phyloP scores from a whole-genome alignment of 2,888 invertebrate species.

The Toxonevra muliebris region DNA sequence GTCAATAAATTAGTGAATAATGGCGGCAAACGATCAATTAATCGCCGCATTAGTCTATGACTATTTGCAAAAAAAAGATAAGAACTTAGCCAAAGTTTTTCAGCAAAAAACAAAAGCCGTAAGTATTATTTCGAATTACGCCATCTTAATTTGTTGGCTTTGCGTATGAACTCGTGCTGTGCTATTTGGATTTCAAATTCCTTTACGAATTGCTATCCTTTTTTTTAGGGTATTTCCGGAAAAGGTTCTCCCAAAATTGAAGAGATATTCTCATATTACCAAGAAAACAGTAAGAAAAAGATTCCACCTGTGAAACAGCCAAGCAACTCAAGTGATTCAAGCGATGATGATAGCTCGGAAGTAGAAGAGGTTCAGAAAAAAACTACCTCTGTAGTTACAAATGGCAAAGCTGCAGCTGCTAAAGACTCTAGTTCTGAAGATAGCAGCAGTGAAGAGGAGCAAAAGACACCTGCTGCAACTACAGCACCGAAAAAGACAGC shows the following conservation, averaged over 20 bases:
- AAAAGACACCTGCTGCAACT: constrained; percentile 32
- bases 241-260: constrained; percentile 74
- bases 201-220: constrained; percentile 45
- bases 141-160: no score
- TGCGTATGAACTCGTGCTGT: no score
- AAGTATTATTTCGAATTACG: constrained; percentile 63
- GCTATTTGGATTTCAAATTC: constrained; percentile 14
- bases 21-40: constrained; percentile 66
- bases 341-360: constrained; percentile 59
- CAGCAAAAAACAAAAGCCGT: constrained; percentile 79
- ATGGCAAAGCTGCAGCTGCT: constrained; percentile 32
- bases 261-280: constrained; percentile 70
- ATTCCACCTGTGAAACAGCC: constrained; percentile 56
- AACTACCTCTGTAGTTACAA: constrained; percentile 20
- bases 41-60: constrained; percentile 72
- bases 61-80: constrained; percentile 72
- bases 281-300: constrained; percentile 67
- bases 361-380: constrained; percentile 44
- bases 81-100: constrained; percentile 74
- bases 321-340: constrained; percentile 47
- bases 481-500: constrained; percentile 32
- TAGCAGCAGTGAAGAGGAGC: constrained; percentile 40
- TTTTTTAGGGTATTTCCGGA: constrained; percentile 71
- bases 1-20: constrained; percentile 42
- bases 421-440: constrained; percentile 41